A percentile compares a stretch with the other conserved stretches of the same genome.
phyloP scores from a whole-genome alignment of 1,140 invertebrate genomes.

The Drosophila persimilis region DNA sequence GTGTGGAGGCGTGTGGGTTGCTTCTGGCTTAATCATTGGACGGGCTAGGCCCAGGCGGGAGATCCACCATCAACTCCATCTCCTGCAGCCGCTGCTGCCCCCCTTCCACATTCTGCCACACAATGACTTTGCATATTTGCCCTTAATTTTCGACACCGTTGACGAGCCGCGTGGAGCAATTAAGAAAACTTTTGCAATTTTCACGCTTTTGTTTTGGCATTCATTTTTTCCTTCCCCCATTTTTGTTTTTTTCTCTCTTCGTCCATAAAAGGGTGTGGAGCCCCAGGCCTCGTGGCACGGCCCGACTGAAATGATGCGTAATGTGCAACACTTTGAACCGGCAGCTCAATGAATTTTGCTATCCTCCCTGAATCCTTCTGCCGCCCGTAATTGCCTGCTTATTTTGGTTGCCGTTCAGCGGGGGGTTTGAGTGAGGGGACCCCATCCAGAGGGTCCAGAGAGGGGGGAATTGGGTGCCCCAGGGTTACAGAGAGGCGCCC shows the following conservation, averaged over 20 bases:
- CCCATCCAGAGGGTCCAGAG: constrained; percentile 25
- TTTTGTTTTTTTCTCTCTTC: constrained; percentile 1
- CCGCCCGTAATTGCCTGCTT: constrained; percentile 58
- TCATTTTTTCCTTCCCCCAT: constrained; percentile 10
- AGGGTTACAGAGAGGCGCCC: constrained; percentile 10
- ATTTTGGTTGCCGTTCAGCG: constrained; percentile 4
- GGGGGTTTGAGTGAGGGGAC: too few relatives aligned
- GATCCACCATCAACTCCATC: not conserved
- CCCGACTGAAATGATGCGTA: constrained; percentile 65
- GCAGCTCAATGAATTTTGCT: constrained; percentile 62
- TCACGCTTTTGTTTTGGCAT: constrained; percentile 70
- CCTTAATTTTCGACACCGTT: constrained; percentile 70
- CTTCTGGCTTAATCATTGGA: constrained; percentile 68
- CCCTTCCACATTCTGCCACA: constrained; percentile 21
- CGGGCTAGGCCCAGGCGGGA: constrained; percentile 15
- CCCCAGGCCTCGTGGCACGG: too few relatives aligned
- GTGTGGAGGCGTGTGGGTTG: not conserved
- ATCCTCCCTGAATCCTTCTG: not conserved
- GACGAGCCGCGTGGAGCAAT: constrained; percentile 61
- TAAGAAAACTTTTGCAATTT: constrained; percentile 81
- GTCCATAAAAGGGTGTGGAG: too few relatives aligned
- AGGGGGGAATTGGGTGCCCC: too few relatives aligned
- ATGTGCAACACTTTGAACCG: constrained; percentile 77
- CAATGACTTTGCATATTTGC: constrained; percentile 79
- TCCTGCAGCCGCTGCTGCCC: constrained; percentile 1